These are phyloP conservation scores for Haliaeetus leucogaster DNA, from an alignment of 2,113 vertebrate species.

Conservation along the genomic window DNA sequence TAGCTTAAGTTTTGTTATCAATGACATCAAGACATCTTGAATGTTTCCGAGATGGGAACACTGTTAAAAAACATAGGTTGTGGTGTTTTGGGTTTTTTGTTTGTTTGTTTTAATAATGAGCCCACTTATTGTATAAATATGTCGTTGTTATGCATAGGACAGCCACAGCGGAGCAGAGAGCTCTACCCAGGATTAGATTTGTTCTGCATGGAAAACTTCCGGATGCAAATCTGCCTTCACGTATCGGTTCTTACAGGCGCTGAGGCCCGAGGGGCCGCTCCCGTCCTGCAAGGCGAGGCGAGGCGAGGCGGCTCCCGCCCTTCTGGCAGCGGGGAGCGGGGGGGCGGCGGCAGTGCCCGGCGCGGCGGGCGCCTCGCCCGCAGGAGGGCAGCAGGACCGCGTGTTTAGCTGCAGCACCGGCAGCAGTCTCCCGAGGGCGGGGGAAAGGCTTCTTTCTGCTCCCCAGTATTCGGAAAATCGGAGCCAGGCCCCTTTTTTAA, in stretches of 20 bases:
- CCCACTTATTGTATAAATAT: accelerated
- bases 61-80: neutral
- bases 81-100: too few species aligned
- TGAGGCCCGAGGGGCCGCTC: accelerated
- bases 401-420: neutral
- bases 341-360: neutral
- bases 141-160: accelerated
- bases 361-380: neutral
- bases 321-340: too few species aligned
- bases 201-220: neutral
- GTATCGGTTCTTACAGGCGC: accelerated
- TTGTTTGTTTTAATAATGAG: neutral
- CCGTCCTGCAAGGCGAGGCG: too few species aligned
- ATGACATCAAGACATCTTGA: neutral
- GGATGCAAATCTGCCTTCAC: accelerated
- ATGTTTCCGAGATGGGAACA: neutral
- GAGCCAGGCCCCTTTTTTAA: accelerated
- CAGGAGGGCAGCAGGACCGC: slow-evolving; percentile 53
- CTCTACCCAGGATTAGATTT: accelerated
- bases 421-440: neutral
- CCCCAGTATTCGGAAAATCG: accelerated
- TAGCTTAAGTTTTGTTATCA: neutral
- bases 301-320: too few species aligned
- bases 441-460: neutral
- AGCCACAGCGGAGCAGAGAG: neutral